Percentiles rank a stretch among this genome's conserved stretches.
phyloP scores from a whole-genome alignment of 2,888 invertebrate species.

The Caenorhabditis imperialis region DNA sequence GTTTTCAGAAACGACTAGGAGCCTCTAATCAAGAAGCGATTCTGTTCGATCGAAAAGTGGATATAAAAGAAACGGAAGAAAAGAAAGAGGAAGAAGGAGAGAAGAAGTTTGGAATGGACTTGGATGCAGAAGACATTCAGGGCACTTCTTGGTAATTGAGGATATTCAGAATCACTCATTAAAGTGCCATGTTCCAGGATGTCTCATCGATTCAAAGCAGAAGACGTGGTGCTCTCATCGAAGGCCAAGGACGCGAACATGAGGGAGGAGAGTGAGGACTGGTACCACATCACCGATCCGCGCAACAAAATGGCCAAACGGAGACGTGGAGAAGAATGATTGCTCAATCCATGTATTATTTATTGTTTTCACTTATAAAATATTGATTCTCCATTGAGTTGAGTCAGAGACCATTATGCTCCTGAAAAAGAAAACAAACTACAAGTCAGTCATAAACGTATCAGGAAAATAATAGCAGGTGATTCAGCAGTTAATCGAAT shows the following conservation, averaged over 20 bases:
- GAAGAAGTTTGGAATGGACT: conserved; percentile 79
- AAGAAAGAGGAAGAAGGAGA: conserved; percentile 55
- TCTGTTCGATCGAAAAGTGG: conserved; percentile 78
- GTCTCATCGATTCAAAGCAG: conserved; percentile 71
- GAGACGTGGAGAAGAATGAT: conserved; percentile 83
- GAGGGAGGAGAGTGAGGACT: conserved; percentile 86
- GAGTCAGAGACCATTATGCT: too few relatives aligned
- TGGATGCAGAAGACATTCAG: conserved; percentile 72
- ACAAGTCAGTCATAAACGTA: too few relatives aligned
- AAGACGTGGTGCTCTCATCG: conserved; percentile 67
- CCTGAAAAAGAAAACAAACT: too few relatives aligned
- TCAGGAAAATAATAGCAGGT: too few relatives aligned
- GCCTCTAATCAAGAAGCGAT: conserved; percentile 78
- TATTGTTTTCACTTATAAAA: neutral
- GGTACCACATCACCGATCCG: conserved; percentile 97
- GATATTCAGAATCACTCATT: conserved; percentile 59
- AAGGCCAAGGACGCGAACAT: conserved; percentile 82
- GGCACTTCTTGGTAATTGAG: conserved; percentile 63
- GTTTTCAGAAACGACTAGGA: conserved; percentile 76
- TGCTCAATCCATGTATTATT: neutral
- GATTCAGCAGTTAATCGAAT: too few relatives aligned
- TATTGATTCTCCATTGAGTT: conserved; percentile 2
- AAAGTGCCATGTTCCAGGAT: conserved; percentile 52
- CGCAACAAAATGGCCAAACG: conserved; percentile 93
- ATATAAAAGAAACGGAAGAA: conserved; percentile 60